phyloP scores from a whole-genome alignment of 2,797 vertebrate genomes.

The Acridotheres tristis region DNA sequence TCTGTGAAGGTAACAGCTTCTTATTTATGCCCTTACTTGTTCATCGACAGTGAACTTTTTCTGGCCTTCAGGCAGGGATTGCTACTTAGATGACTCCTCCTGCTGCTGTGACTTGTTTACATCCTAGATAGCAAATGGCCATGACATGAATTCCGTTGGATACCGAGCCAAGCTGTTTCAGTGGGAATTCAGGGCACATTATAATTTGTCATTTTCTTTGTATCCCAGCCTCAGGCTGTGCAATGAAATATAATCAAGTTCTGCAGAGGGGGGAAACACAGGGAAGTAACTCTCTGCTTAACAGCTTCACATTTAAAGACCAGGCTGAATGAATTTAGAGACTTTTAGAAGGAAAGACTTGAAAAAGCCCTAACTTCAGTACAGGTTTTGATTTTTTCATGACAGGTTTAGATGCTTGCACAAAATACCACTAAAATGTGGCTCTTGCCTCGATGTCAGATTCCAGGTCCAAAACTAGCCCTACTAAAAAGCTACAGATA shows the following conservation, averaged over 20 bases:
- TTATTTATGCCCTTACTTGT: constrained; percentile 39
- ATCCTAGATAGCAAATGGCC: constrained; percentile 12
- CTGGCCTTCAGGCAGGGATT: constrained; percentile 47
- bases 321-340: background rate
- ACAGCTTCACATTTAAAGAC: background rate
- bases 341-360: background rate
- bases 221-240: background rate
- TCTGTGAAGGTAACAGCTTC: constrained; percentile 24
- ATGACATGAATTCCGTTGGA: constrained; percentile 56
- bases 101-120: constrained; percentile 63
- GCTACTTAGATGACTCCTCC: constrained; percentile 34
- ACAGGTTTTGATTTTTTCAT: background rate
- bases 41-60: background rate
- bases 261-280: background rate
- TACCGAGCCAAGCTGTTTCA: constrained; percentile 15
- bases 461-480: background rate
- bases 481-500: background rate
- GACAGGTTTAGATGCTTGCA: background rate
- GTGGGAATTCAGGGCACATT: constrained; percentile 45
- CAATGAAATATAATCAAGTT: constrained; percentile 38
- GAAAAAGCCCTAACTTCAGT: background rate
- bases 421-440: background rate
- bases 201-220: constrained; percentile 52
- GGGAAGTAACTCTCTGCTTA: constrained; percentile 12
- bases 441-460: background rate